A percentile compares a stretch with the other conserved stretches of the same genome.
Conservation (phyloP, 1,140 invertebrate species). For the Drosophila jambulina region DNA sequence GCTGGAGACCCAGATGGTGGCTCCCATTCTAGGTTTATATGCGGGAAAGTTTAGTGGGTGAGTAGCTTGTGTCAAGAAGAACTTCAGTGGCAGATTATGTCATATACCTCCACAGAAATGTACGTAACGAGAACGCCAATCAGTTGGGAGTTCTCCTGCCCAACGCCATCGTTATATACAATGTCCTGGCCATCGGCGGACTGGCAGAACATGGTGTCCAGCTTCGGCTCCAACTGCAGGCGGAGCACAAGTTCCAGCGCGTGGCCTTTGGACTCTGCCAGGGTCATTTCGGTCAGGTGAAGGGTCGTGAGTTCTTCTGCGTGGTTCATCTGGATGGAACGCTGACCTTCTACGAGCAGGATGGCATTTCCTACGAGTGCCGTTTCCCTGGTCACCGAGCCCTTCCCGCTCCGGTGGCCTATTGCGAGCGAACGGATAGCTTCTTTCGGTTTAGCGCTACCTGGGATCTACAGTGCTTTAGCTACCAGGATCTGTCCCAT, state of each 20-base stretch:
- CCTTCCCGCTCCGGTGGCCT: slow-evolving; percentile 90
- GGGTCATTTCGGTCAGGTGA: slow-evolving; percentile 91
- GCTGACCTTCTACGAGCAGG: slow-evolving; percentile 91
- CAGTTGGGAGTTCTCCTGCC: slow-evolving; percentile 78
- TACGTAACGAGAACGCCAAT: slow-evolving; percentile 71
- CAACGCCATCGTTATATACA: slow-evolving; percentile 76
- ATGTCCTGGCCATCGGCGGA: slow-evolving; percentile 64
- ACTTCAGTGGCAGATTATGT: neutral
- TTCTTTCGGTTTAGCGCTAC: slow-evolving; percentile 89
- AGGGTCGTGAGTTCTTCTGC: slow-evolving; percentile 90
- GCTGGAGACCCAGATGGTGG: slow-evolving; percentile 88
- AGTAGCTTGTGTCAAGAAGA: neutral
- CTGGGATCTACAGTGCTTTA: slow-evolving; percentile 89
- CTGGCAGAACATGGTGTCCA: slow-evolving; percentile 78
- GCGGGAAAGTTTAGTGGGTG: slow-evolving; percentile 91
- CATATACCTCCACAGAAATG: slow-evolving; percentile 44
- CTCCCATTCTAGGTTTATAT: slow-evolving; percentile 90
- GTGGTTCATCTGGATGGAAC: slow-evolving; percentile 92
- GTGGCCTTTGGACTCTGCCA: slow-evolving; percentile 88
- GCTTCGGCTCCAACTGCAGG: slow-evolving; percentile 85
- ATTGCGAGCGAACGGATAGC: slow-evolving; percentile 89
- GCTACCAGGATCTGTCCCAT: slow-evolving; percentile 82
- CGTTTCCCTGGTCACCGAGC: slow-evolving; percentile 87
- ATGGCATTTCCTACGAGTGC: slow-evolving; percentile 81
- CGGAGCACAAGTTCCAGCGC: slow-evolving; percentile 87